Evolutionary conservation across 37 sponge, comb jelly and placozoan species (phyloP), one percentile per base, ranked within the genome.

Genomic region (Eunapius fragilis): DNA sequence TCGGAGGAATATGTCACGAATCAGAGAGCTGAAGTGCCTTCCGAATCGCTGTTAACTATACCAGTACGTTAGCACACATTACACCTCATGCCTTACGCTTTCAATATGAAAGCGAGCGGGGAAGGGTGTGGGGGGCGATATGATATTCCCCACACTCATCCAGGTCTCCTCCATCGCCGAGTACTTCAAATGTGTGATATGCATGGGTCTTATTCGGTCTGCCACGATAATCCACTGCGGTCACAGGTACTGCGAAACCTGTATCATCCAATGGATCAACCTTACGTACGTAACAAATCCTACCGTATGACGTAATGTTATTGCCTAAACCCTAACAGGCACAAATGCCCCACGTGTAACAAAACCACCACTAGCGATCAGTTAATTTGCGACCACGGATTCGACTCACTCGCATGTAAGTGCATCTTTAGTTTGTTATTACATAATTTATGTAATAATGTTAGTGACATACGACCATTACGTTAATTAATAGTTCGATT

Each of bases 191-290:
- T 93, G 94, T 67, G 80, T 90, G 2, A 83, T 93, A 26, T 93
- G 94, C 37, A 71, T 85, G 76, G 82, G 80, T 79, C 45, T 71
- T 14, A 50, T 86, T 35, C 69, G 45, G 24, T 72, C 48, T 3
- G 49, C 87, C n/a, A 77, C 74, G 82, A 27, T 93, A 14, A 90
- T 87, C 50, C 31, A 70, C 37, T 93, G 94, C 79, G 94, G 94
- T 30, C 94, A 93, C 74, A 27, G 89, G 24, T 93, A 79, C 84
- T 93, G 94, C 68, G 72, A 71, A 31, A 72, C 82, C 38, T 93
- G 94, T 74, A 93, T 93, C n/a, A 75, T 47, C n/a, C 90, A 93
- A 70, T 90, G 94, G 58, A 75, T 90, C 28, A 84, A 87, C 74
- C 70, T 90, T 58, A 92, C 71, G 93, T 92, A 35, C 3, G 58